Conservation (phyloP, 2,113 vertebrate species). For the Illadopsis cleaveri region DNA sequence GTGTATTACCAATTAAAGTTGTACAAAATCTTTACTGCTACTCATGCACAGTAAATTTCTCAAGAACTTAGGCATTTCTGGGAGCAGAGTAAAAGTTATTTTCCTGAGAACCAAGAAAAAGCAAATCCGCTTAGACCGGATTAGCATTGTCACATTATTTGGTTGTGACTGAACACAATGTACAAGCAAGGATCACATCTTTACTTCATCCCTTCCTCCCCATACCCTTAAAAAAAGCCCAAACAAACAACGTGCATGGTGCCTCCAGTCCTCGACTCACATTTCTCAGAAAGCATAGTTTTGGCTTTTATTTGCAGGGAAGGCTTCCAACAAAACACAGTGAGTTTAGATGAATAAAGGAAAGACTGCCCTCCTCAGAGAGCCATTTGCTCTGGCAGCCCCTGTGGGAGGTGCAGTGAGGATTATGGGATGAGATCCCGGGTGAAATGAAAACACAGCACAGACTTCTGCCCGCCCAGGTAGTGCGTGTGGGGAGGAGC, state of each 20-base stretch:
- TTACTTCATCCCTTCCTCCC: not conserved
- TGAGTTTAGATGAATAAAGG: not conserved
- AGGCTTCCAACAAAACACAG: not conserved
- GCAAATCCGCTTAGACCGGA: not conserved
- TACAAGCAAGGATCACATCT: not conserved
- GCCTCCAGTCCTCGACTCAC: not conserved
- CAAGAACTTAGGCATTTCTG: not conserved
- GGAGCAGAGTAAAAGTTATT: not conserved
- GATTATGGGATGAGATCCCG: not conserved
- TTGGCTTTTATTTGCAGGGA: not conserved
- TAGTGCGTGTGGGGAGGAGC: not conserved
- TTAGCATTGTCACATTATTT: not conserved
- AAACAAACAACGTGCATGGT: not conserved
- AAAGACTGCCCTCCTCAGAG: not conserved
- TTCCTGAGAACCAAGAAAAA: not conserved
- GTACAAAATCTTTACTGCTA: not conserved
- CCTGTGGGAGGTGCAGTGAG: not conserved
- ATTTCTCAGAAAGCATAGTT: not conserved
- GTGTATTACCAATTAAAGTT: not conserved
- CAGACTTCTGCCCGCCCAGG: not conserved
- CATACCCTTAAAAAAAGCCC: not conserved
- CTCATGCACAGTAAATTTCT: not conserved
- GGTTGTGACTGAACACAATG: not conserved
- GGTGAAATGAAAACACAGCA: rapidly evolving
- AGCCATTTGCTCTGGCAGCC: not conserved